These are phyloP conservation scores for Pseudorasbora parva DNA, from an alignment of 2,113 vertebrate species.

Conservation along the genomic window DNA sequence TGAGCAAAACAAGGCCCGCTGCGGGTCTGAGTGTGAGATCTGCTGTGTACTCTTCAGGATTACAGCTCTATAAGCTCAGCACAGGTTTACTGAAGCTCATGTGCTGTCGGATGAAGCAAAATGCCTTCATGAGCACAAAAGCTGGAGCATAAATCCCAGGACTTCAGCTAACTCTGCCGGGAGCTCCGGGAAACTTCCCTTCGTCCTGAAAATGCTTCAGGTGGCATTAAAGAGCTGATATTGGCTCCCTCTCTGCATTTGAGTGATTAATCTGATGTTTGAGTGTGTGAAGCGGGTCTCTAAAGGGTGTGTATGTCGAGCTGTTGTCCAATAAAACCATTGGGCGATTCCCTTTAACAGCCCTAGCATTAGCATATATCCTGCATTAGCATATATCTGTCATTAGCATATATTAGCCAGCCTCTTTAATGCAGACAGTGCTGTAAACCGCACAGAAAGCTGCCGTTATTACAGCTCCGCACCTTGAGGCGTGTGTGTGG, in stretches of 20 bases:
- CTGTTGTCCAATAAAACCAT: neutral
- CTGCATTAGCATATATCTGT: neutral
- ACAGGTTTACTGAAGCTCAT: neutral
- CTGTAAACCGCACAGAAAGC: neutral
- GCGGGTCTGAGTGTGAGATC: too few species aligned
- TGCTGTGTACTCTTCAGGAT: too few species aligned
- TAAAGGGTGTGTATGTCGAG: neutral
- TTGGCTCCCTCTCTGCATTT: neutral
- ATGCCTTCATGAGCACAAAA: neutral
- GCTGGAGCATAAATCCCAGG: constrained; percentile 18
- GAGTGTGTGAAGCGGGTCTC: too few species aligned
- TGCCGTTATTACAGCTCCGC: neutral
- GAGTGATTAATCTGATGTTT: neutral
- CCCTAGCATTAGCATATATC: too few species aligned
- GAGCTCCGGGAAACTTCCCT: too few species aligned
- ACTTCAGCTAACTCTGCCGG: neutral
- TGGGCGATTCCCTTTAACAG: neutral
- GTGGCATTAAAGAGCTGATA: too few species aligned
- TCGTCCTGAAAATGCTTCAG: too few species aligned
- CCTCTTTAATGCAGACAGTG: constrained; percentile 12
- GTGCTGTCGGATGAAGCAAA: neutral
- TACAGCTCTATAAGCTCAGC: neutral
- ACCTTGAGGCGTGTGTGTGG: neutral
- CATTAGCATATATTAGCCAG: constrained; percentile 17
- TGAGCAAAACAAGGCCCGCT: too few species aligned